phyloP scores from a whole-genome alignment of 2,113 vertebrate species.

The Nyctereutes procyonoides region DNA sequence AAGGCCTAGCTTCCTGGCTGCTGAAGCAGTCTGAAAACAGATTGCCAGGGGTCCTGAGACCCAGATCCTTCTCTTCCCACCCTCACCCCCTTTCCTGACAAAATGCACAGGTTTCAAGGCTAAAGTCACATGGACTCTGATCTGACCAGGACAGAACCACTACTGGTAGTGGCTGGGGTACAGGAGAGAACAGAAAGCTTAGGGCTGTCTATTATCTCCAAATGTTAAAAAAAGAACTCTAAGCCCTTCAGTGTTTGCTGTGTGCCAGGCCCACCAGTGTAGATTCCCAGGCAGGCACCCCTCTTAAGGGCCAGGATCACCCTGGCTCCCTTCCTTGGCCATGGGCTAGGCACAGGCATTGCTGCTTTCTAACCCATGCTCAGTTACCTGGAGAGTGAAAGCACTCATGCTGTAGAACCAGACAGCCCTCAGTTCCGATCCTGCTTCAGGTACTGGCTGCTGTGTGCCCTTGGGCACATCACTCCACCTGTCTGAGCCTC shows the following conservation, averaged over 20 bases:
- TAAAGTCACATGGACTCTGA: not conserved
- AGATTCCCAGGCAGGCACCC: not conserved
- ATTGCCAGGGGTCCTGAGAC: not conserved
- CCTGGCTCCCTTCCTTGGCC: not conserved
- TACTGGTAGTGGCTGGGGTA: not conserved
- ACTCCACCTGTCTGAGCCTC: not conserved
- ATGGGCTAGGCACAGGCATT: too few relatives aligned
- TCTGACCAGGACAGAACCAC: not conserved
- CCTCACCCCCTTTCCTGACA: not conserved
- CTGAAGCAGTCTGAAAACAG: not conserved
- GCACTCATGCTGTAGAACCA: not conserved
- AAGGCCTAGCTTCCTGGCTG: not conserved
- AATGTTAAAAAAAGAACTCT: not conserved
- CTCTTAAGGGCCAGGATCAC: not conserved
- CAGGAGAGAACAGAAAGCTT: not conserved
- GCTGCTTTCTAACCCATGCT: not conserved
- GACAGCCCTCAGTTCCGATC: not conserved
- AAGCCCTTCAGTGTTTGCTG: not conserved
- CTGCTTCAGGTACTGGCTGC: not conserved
- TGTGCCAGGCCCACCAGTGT: accelerated
- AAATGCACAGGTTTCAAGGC: not conserved
- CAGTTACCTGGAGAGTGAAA: not conserved
- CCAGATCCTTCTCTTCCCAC: too few relatives aligned
- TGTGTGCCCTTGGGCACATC: not conserved
- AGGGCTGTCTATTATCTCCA: not conserved